Conservation (phyloP, 1,140 invertebrate species). For the Nymphalis io region DNA sequence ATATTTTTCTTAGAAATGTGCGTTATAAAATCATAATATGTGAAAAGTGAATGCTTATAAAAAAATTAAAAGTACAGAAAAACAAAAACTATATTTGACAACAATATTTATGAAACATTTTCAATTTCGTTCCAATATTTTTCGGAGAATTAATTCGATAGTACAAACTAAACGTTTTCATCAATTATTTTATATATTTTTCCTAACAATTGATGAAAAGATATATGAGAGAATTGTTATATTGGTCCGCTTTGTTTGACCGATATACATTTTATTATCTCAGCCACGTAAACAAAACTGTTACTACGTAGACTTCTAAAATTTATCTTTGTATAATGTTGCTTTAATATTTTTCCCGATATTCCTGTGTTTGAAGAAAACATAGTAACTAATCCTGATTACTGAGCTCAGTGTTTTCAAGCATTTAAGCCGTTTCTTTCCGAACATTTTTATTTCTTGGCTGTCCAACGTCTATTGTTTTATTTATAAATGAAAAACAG, state of each 20-base stretch:
- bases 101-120: no score
- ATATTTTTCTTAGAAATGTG: no score
- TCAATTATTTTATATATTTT: background rate
- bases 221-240: slow-evolving; percentile 5
- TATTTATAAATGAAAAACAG: background rate
- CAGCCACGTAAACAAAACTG: slow-evolving; percentile 29
- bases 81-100: no score
- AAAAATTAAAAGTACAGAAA: no score
- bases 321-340: slow-evolving; percentile 15
- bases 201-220: background rate
- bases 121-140: no score
- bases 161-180: no score
- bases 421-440: slow-evolving; percentile 1
- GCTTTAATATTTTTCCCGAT: slow-evolving; percentile 12
- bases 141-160: no score
- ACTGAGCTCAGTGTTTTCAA: slow-evolving; percentile 1
- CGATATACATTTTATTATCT: slow-evolving; percentile 32
- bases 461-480: background rate
- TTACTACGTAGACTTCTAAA: slow-evolving; percentile 8
- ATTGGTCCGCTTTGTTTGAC: slow-evolving; percentile 1
- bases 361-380: slow-evolving; percentile 21
- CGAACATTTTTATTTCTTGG: slow-evolving; percentile 10
- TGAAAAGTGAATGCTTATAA: no score
- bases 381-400: slow-evolving; percentile 13
- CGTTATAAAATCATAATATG: no score